A percentile compares a stretch with the other conserved stretches of the same genome.
Conservation (phyloP, 2,888 invertebrate species). For the Panorpa germanica region DNA sequence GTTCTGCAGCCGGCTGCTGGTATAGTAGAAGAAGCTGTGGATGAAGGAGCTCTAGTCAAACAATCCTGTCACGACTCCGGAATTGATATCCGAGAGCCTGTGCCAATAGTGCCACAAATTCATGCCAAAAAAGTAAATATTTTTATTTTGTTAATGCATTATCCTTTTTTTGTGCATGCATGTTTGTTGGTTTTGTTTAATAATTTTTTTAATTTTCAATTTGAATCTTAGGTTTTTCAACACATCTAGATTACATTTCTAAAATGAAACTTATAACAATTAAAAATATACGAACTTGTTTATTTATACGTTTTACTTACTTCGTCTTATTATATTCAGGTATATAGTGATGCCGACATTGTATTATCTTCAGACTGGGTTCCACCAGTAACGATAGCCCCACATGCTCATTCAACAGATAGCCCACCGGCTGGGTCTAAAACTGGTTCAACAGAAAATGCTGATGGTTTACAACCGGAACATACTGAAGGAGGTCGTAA, state of each 20-base stretch:
- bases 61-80: slow-evolving; percentile 79
- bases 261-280: slow-evolving; percentile 15
- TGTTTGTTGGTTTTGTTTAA: neutral
- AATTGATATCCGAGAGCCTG: slow-evolving; percentile 67
- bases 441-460: slow-evolving; percentile 17
- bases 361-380: slow-evolving; percentile 76
- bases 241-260: neutral
- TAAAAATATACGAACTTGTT: slow-evolving; percentile 18
- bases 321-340: slow-evolving; percentile 22
- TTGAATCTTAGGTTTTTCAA: slow-evolving; percentile 3
- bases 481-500: slow-evolving; percentile 34
- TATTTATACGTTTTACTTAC: slow-evolving; percentile 2
- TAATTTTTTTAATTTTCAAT: slow-evolving; percentile 11
- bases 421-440: slow-evolving; percentile 22
- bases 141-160: slow-evolving; percentile 9
- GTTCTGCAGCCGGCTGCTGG: slow-evolving; percentile 10
- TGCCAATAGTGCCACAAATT: slow-evolving; percentile 43
- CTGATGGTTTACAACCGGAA: slow-evolving; percentile 18
- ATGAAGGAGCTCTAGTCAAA: slow-evolving; percentile 47
- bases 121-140: slow-evolving; percentile 38
- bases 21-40: slow-evolving; percentile 24
- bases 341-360: slow-evolving; percentile 76
- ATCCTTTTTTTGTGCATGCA: neutral
- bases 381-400: slow-evolving; percentile 64
- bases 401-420: slow-evolving; percentile 42